Evolutionary conservation across 2,113 vertebrate genomes (phyloP).

Genomic region (Tonatia bakeri): DNA sequence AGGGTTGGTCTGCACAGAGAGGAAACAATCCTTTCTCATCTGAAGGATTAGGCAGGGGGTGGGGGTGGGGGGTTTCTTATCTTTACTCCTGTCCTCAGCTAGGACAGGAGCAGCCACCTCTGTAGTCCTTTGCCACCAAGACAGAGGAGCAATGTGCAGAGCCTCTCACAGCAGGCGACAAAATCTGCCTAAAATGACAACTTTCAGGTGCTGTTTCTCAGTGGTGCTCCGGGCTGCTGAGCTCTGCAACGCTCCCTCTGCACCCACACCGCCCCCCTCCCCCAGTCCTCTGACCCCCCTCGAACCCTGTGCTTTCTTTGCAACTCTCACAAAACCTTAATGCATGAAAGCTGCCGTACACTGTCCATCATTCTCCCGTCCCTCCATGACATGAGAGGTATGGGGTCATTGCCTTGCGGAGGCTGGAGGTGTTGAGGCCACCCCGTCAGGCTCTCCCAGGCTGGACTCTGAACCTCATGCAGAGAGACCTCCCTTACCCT

Average conservation of each 20-base stretch:
- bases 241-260: too few species aligned
- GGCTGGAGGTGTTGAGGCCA: neutral
- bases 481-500: too few species aligned
- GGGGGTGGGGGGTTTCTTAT: neutral
- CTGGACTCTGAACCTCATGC: neutral
- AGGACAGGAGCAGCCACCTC: neutral
- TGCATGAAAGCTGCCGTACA: accelerated
- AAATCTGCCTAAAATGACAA: neutral
- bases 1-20: neutral
- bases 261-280: too few species aligned
- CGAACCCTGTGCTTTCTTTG: neutral
- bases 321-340: neutral
- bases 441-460: neutral
- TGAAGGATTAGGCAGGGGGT: neutral
- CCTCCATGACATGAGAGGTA: neutral
- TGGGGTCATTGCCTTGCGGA: accelerated
- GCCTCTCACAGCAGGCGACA: too few species aligned
- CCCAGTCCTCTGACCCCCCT: neutral
- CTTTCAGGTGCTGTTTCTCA: neutral
- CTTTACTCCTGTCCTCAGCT: neutral
- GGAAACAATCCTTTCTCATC: constrained; percentile 14
- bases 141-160: neutral
- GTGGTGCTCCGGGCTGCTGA: accelerated
- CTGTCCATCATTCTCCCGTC: accelerated
- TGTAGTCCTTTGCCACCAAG: neutral